These are phyloP conservation scores for Atrichornis clamosus DNA, from an alignment of 2,113 vertebrate genomes.

Conservation along the genomic window DNA sequence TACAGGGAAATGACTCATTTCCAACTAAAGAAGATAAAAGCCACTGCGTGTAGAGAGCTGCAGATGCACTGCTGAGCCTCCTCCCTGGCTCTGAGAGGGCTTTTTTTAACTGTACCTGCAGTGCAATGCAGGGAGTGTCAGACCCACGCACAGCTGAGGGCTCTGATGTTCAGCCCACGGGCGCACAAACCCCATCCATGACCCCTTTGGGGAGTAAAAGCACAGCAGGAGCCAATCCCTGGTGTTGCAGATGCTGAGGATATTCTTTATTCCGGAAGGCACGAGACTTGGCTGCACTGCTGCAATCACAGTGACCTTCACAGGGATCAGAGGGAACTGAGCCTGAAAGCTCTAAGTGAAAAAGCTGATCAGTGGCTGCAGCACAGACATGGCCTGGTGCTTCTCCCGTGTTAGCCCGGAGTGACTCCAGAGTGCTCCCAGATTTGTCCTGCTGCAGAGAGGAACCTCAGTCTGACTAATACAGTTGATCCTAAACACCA, in stretches of 20 bases:
- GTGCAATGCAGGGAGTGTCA: not conserved
- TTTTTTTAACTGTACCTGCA: not conserved
- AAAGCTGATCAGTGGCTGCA: not conserved
- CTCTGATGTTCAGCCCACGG: not conserved
- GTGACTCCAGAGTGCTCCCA: not conserved
- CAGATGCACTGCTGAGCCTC: conserved; percentile 6
- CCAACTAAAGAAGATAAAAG: conserved; percentile 2
- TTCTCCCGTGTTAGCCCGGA: not conserved
- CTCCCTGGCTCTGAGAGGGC: not conserved
- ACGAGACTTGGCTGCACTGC: not conserved
- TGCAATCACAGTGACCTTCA: conserved; percentile 38
- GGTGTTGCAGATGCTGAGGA: not conserved
- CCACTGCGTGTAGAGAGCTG: not conserved
- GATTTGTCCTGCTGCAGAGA: not conserved
- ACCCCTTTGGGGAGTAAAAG: not conserved
- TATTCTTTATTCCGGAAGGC: not conserved
- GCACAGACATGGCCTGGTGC: not conserved
- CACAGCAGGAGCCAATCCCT: not conserved
- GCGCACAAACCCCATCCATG: not conserved
- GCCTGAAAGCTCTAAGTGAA: not conserved
- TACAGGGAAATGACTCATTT: conserved; percentile 47
- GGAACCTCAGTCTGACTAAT: not conserved
- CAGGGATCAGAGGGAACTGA: not conserved
- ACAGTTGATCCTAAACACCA: not conserved
- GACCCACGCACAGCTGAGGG: accelerated